Evolutionary conservation across 2,113 vertebrate species (phyloP).

Genomic region (Paedocypris sp.): DNA sequence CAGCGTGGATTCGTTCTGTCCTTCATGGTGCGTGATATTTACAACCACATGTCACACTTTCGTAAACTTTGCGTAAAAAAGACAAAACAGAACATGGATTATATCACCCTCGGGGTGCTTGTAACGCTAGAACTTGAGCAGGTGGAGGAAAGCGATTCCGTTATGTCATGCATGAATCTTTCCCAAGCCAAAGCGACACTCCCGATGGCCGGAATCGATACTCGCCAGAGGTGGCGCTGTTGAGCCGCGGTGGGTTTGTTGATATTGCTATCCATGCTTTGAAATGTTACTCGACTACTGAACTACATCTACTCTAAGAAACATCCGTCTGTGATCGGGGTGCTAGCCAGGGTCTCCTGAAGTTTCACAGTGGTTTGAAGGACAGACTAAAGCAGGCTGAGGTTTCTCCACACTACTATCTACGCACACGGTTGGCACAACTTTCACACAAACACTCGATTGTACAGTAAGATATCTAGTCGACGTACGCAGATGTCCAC

Average conservation of each 20-base stretch:
- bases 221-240: not conserved
- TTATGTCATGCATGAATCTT: constrained; percentile 8
- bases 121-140: not conserved
- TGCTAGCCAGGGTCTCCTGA: constrained; percentile 21
- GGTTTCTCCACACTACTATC: constrained; percentile 40
- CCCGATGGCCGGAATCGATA: not conserved
- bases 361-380: constrained; percentile 48
- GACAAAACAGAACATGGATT: not conserved
- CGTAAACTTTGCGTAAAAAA: constrained; percentile 52
- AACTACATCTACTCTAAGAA: not conserved
- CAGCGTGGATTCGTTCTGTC: too few species aligned
- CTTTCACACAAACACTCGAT: constrained; percentile 16
- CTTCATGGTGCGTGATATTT: constrained; percentile 52
- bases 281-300: not conserved
- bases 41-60: constrained; percentile 52
- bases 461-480: not conserved
- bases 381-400: constrained; percentile 53
- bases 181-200: not conserved
- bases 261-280: constrained; percentile 4
- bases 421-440: constrained; percentile 22
- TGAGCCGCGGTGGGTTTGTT: not conserved
- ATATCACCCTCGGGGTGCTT: not conserved
- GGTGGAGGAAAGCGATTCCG: not conserved
- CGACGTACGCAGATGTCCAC: constrained; percentile 9
- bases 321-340: not conserved